Conservation (phyloP, 2,888 invertebrate species). For the Cyclophora albipunctata region DNA sequence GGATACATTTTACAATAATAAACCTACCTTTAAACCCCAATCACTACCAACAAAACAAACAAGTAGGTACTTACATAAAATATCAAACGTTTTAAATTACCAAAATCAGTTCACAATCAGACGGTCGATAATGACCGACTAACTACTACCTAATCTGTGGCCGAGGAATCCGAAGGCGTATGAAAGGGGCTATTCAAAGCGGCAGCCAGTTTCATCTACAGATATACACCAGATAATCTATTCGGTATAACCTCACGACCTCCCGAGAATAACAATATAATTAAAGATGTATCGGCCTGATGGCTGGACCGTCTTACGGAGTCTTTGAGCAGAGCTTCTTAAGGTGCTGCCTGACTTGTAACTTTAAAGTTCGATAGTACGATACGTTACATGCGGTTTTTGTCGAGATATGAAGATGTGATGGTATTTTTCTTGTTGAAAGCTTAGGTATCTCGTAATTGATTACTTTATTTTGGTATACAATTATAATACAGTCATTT, state of each 20-base stretch:
- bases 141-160: conserved; percentile 6
- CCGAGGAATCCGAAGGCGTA: conserved; percentile 53
- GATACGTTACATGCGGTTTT: too few species aligned
- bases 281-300: conserved; percentile 65
- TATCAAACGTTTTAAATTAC: conserved; percentile 58
- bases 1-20: conserved; percentile 53
- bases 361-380: too few species aligned
- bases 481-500: too few species aligned
- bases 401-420: too few species aligned
- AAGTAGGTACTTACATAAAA: conserved; percentile 19
- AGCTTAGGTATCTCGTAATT: too few species aligned
- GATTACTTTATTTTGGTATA: too few species aligned
- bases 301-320: conserved; percentile 17
- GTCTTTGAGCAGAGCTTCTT: too few species aligned
- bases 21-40: too few species aligned
- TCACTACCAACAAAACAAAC: too few species aligned
- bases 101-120: conserved; percentile 46
- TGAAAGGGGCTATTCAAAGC: conserved; percentile 50
- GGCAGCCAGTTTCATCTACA: conserved; percentile 58
- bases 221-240: conserved; percentile 52
- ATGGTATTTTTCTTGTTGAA: too few species aligned
- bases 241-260: conserved; percentile 74
- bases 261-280: conserved; percentile 70
- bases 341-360: too few species aligned
- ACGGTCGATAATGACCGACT: conserved; percentile 50